These are phyloP conservation scores for Pristionchus fissidentatus DNA, from an alignment of 2,888 invertebrate species.

Conservation along the genomic window DNA sequence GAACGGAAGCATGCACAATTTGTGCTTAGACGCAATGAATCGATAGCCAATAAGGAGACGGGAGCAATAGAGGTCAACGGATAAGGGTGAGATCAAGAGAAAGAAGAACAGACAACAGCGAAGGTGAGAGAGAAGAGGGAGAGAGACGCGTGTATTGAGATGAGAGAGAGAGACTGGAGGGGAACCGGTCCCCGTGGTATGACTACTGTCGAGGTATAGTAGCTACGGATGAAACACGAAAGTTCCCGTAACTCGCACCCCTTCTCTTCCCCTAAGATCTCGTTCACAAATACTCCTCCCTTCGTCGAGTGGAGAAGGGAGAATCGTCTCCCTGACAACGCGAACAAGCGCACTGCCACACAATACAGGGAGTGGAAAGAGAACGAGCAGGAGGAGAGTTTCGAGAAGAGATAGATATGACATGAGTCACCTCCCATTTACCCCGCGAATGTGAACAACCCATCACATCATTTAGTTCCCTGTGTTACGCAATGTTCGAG, in stretches of 20 bases:
- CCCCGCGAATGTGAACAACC: neutral
- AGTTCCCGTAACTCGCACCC: neutral
- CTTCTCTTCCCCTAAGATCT: too few species aligned
- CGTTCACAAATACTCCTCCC: neutral
- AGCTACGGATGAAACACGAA: too few species aligned
- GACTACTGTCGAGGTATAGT: neutral
- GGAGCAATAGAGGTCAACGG: slow-evolving; percentile 38
- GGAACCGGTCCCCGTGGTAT: slow-evolving; percentile 32
- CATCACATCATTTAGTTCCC: slow-evolving; percentile 32
- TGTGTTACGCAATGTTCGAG: neutral
- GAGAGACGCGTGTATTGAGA: slow-evolving; percentile 11
- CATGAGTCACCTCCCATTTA: slow-evolving; percentile 16
- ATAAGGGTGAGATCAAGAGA: slow-evolving; percentile 28
- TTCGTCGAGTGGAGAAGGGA: neutral
- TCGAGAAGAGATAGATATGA: neutral
- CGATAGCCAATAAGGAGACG: slow-evolving; percentile 24
- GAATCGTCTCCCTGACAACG: slow-evolving; percentile 23
- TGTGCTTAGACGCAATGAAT: neutral
- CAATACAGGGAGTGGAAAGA: neutral
- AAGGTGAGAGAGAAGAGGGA: neutral
- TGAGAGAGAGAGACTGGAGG: neutral
- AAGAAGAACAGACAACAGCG: slow-evolving; percentile 32
- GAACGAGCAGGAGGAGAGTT: slow-evolving; percentile 11
- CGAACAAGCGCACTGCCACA: neutral
- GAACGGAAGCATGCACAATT: neutral